Evolutionary conservation across 2,888 invertebrate genomes (phyloP).

Genomic region (Melinaea marsaeus): DNA sequence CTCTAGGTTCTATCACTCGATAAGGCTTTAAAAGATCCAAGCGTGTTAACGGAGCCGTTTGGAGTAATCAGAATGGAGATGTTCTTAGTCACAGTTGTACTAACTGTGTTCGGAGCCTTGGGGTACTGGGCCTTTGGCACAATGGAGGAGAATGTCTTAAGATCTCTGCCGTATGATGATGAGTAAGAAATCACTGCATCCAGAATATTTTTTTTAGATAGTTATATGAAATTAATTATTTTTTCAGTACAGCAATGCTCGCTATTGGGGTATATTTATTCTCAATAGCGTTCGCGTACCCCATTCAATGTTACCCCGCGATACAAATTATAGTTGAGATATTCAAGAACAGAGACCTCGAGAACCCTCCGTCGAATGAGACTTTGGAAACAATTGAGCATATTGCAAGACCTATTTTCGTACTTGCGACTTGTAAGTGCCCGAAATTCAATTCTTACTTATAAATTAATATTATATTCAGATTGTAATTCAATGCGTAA

Average conservation of each 20-base stretch:
- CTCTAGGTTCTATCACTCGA: constrained; percentile 50
- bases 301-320: constrained; percentile 54
- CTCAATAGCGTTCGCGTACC: constrained; percentile 47
- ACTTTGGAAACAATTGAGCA: constrained; percentile 37
- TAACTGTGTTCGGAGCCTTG: constrained; percentile 42
- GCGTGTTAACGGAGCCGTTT: constrained; percentile 35
- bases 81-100: constrained; percentile 35
- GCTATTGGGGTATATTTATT: constrained; percentile 45
- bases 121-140: constrained; percentile 52
- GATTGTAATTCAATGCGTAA: not conserved
- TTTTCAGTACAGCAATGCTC: constrained; percentile 42
- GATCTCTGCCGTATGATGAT: constrained; percentile 51
- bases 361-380: constrained; percentile 29
- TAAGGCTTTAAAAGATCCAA: constrained; percentile 42
- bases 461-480: not conserved
- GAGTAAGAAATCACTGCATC: constrained; percentile 34
- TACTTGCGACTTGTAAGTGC: constrained; percentile 49
- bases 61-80: constrained; percentile 47
- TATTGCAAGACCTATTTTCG: constrained; percentile 44
- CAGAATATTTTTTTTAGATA: no score
- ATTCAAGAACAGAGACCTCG: constrained; percentile 34
- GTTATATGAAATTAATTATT: not conserved
- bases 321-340: constrained; percentile 48
- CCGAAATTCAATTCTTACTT: not conserved
- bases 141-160: constrained; percentile 54